phyloP scores from a whole-genome alignment of 1,140 invertebrate species.

The Zaprionus africanus region DNA sequence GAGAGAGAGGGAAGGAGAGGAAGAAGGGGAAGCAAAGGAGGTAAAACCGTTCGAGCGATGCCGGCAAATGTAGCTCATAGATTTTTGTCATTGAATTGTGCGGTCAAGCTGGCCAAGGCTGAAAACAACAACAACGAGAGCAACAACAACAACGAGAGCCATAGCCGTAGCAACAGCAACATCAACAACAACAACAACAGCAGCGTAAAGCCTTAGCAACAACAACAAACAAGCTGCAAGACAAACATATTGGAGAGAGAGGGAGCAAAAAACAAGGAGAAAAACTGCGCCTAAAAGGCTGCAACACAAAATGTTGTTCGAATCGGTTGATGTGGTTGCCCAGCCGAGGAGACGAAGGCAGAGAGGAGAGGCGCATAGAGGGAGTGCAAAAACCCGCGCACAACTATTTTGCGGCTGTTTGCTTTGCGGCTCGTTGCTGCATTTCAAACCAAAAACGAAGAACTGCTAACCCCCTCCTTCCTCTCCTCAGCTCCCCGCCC shows the following conservation, averaged over 20 bases:
- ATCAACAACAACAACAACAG: neutral
- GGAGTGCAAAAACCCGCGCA: constrained; percentile 21
- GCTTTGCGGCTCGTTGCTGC: constrained; percentile 63
- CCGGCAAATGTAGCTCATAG: constrained; percentile 64
- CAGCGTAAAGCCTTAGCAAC: neutral
- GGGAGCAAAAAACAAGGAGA: constrained; percentile 20
- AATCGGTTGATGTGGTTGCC: constrained; percentile 46
- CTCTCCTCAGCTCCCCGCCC: neutral
- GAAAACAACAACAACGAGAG: constrained; percentile 12
- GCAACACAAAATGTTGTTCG: constrained; percentile 41
- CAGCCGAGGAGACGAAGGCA: too few relatives aligned
- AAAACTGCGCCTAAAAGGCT: constrained; percentile 49
- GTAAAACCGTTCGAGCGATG: constrained; percentile 9
- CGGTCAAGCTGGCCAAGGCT: constrained; percentile 62
- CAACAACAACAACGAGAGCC: neutral
- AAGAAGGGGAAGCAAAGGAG: neutral
- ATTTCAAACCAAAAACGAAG: constrained; percentile 51
- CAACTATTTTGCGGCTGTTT: constrained; percentile 81
- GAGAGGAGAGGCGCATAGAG: too few relatives aligned
- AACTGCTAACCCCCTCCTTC: neutral
- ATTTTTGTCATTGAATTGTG: constrained; percentile 72
- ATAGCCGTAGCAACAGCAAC: neutral
- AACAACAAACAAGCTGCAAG: constrained; percentile 37
- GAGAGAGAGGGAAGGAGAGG: too few relatives aligned
- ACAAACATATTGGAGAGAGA: constrained; percentile 53